These are phyloP conservation scores for Ameiurus melas DNA, from an alignment of 2,113 vertebrate species.

Conservation along the genomic window DNA sequence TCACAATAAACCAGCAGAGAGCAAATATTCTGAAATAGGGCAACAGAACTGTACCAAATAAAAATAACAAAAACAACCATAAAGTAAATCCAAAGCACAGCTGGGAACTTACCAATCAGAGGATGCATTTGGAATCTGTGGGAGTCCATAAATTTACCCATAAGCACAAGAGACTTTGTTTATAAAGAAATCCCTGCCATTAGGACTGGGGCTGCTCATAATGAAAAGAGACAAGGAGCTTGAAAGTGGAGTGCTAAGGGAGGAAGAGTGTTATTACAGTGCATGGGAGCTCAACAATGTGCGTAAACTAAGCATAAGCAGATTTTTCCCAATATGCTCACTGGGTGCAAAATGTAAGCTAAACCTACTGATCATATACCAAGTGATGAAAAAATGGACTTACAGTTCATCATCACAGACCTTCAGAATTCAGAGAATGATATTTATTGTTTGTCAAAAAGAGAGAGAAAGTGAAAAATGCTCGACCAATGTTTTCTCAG, in stretches of 20 bases:
- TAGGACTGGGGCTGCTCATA: background rate
- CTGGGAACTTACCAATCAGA: background rate
- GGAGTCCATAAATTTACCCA: constrained; percentile 10
- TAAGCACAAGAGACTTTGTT: background rate
- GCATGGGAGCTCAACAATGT: background rate
- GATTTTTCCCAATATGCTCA: background rate
- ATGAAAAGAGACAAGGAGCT: background rate
- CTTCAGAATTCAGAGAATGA: background rate
- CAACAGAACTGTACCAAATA: constrained; percentile 6
- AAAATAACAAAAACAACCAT: constrained; percentile 9
- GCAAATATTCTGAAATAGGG: constrained; percentile 5
- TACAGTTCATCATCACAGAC: background rate
- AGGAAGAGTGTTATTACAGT: background rate
- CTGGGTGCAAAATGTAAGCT: background rate
- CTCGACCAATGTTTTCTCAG: background rate
- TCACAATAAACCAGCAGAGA: background rate
- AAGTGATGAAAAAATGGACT: background rate
- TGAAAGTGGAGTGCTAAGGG: background rate
- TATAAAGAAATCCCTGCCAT: background rate
- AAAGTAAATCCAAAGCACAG: background rate
- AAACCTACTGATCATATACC: background rate
- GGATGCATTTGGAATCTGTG: constrained; percentile 3
- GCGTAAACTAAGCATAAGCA: background rate
- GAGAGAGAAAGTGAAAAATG: background rate
- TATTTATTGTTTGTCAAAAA: background rate